These are phyloP conservation scores for Poeciliopsis infans DNA, from an alignment of 2,797 vertebrate species.

Conservation along the genomic window DNA sequence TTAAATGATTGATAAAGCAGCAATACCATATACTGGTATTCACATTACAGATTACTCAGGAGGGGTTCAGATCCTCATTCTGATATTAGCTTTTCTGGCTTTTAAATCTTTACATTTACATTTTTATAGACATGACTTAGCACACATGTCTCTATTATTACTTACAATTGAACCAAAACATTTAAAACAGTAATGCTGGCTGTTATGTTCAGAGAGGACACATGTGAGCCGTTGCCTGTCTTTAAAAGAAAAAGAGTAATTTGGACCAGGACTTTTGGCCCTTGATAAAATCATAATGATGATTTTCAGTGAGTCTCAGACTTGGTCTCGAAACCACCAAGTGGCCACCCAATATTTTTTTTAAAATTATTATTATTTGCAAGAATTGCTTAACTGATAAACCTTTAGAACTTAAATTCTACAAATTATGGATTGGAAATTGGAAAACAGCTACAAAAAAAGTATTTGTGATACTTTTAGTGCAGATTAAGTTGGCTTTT, in stretches of 20 bases:
- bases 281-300: not conserved
- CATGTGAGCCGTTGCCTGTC: not conserved
- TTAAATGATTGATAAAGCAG: not conserved
- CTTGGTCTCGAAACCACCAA: not conserved
- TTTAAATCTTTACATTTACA: not conserved
- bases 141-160: not conserved
- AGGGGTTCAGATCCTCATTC: not conserved
- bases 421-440: not conserved
- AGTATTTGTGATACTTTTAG: not conserved
- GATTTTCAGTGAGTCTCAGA: not conserved
- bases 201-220: not conserved
- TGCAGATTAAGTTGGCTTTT: not conserved
- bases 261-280: not conserved
- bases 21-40: not conserved
- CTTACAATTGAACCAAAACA: not conserved
- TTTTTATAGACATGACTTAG: not conserved
- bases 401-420: not conserved
- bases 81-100: not conserved
- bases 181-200: not conserved
- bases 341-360: not conserved
- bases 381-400: not conserved
- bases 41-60: not conserved
- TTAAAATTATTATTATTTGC: not conserved
- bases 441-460: not conserved
- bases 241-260: not conserved